Evolutionary conservation across 2,888 invertebrate species (phyloP).

Genomic region (Lithophane semibrunnea): DNA sequence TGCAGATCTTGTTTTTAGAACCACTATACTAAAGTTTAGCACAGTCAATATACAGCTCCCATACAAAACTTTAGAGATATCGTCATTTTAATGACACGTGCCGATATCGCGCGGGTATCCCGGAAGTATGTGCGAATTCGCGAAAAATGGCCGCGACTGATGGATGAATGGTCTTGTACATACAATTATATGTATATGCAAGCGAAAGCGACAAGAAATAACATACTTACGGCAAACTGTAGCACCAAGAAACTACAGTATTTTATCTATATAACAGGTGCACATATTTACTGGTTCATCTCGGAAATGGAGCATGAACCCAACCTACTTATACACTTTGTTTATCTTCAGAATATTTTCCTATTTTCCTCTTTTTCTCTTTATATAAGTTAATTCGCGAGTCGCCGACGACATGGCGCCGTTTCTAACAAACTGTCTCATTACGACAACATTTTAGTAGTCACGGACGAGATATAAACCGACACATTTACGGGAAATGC

Average conservation of each 20-base stretch:
- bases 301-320: conserved; percentile 52
- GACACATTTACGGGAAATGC: conserved; percentile 34
- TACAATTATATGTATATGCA: too few relatives aligned
- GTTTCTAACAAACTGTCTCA: conserved; percentile 37
- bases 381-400: conserved; percentile 55
- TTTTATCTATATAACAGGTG: conserved; percentile 34
- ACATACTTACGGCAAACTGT: too few relatives aligned
- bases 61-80: too few relatives aligned
- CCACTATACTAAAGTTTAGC: too few relatives aligned
- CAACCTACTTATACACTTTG: conserved; percentile 49
- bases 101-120: too few relatives aligned
- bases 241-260: background rate
- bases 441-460: conserved; percentile 46
- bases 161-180: too few relatives aligned
- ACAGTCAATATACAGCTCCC: too few relatives aligned
- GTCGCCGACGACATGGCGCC: conserved; percentile 57
- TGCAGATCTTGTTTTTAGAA: too few relatives aligned
- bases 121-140: too few relatives aligned
- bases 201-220: too few relatives aligned
- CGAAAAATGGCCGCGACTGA: too few relatives aligned
- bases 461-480: conserved; percentile 25
- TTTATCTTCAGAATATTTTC: conserved; percentile 51
- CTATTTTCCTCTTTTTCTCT: conserved; percentile 58
- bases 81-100: too few relatives aligned
- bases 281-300: conserved; percentile 58